Percentiles rank a stretch among this genome's conserved stretches.
phyloP scores from a whole-genome alignment of 2,797 vertebrate genomes.

The Cossypha heuglini region DNA sequence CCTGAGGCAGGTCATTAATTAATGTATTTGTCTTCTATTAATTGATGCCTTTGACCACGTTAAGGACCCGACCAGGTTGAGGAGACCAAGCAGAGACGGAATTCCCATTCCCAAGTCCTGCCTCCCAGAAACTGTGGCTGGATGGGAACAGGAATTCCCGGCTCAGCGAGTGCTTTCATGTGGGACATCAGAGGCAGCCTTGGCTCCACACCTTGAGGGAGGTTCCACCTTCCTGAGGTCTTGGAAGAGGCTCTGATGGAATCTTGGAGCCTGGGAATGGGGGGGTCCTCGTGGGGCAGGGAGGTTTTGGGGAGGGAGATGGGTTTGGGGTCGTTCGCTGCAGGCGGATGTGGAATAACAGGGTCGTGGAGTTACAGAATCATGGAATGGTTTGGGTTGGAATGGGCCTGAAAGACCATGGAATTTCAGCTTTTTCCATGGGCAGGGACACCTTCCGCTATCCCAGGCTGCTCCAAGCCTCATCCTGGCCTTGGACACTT shows the following conservation, averaged over 20 bases:
- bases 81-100: background rate
- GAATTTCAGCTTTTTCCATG: background rate
- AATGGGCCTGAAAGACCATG: fast-evolving
- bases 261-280: fast-evolving
- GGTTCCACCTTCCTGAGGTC: fast-evolving
- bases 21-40: background rate
- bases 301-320: background rate
- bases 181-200: background rate
- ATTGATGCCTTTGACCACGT: fast-evolving
- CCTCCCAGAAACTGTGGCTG: background rate
- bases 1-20: background rate
- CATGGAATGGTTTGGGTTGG: background rate
- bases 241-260: background rate
- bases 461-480: background rate
- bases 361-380: fast-evolving
- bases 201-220: fast-evolving
- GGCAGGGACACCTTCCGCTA: fast-evolving
- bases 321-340: fast-evolving
- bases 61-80: fast-evolving
- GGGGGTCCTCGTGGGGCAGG: fast-evolving
- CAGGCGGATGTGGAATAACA: fast-evolving
- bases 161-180: background rate
- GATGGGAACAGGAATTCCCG: background rate
- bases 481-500: fast-evolving
- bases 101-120: background rate